phyloP scores from a whole-genome alignment of 2,888 invertebrate species.

The Drosophila borborema region DNA sequence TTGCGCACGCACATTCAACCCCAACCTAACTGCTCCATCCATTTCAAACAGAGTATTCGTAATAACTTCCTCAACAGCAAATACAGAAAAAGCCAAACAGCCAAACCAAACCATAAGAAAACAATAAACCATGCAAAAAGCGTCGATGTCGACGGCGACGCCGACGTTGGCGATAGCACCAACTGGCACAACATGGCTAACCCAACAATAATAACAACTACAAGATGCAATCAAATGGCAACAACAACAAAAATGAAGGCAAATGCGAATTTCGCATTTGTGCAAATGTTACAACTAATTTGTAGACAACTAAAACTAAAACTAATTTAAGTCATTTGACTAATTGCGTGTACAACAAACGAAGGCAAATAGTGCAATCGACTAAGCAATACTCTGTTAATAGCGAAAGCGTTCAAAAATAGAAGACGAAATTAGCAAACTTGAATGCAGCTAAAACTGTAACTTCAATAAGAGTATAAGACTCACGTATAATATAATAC shows the following conservation, averaged over 20 bases:
- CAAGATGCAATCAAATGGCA: constrained; percentile 38
- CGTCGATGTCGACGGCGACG: constrained; percentile 14
- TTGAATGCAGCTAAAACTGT: background rate
- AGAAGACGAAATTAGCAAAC: background rate
- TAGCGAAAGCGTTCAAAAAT: background rate
- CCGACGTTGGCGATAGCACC: constrained; percentile 60
- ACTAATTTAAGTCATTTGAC: constrained; percentile 44
- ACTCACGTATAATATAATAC: background rate
- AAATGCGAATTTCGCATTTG: constrained; percentile 62
- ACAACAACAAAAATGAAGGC: constrained; percentile 18
- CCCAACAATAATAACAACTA: constrained; percentile 26
- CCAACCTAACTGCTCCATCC: background rate
- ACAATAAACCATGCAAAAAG: constrained; percentile 47
- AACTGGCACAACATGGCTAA: constrained; percentile 69
- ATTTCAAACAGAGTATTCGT: constrained; percentile 4
- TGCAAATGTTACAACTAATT: constrained; percentile 63
- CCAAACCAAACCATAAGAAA: constrained; percentile 31
- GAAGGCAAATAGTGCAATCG: background rate
- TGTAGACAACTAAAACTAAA: constrained; percentile 28
- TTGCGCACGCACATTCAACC: background rate
- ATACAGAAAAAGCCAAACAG: constrained; percentile 9
- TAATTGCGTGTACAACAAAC: constrained; percentile 37
- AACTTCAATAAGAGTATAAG: background rate
- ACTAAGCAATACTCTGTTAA: constrained; percentile 10
- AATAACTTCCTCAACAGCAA: constrained; percentile 54